A percentile compares a stretch with the other conserved stretches of the same genome.
Conservation (phyloP, 1,140 invertebrate species). For the Diorhabda sublineata region DNA sequence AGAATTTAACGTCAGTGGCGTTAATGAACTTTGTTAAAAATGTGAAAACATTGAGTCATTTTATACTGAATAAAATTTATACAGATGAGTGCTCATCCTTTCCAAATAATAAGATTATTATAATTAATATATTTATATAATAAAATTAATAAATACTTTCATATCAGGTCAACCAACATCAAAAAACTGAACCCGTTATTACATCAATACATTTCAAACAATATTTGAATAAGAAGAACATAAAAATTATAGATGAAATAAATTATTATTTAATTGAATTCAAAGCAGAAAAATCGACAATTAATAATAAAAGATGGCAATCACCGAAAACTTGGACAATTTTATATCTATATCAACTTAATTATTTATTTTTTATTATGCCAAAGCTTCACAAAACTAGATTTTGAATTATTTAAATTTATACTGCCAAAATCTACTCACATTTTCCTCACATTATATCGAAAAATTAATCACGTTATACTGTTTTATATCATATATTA, state of each 20-base stretch:
- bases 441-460: conserved; percentile 32
- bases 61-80: too few species aligned
- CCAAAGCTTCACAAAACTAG: conserved; percentile 33
- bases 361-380: conserved; percentile 35
- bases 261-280: background rate
- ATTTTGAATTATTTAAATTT: conserved; percentile 13
- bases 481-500: conserved; percentile 26
- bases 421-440: conserved; percentile 26
- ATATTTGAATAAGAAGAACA: background rate
- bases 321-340: conserved; percentile 42
- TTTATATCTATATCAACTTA: conserved; percentile 40
- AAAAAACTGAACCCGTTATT: too few species aligned
- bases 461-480: conserved; percentile 31
- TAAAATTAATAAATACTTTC: too few species aligned
- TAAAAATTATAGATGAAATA: background rate
- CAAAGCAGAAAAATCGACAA: background rate
- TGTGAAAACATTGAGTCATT: too few species aligned
- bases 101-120: too few species aligned
- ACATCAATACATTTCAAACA: conserved; percentile 7
- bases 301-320: conserved; percentile 21
- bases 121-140: too few species aligned
- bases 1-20: too few species aligned
- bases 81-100: too few species aligned
- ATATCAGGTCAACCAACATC: too few species aligned
- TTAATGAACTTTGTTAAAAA: too few species aligned